Conservation (phyloP, 2,888 invertebrate genomes). For the Aporophyla lueneburgensis region DNA sequence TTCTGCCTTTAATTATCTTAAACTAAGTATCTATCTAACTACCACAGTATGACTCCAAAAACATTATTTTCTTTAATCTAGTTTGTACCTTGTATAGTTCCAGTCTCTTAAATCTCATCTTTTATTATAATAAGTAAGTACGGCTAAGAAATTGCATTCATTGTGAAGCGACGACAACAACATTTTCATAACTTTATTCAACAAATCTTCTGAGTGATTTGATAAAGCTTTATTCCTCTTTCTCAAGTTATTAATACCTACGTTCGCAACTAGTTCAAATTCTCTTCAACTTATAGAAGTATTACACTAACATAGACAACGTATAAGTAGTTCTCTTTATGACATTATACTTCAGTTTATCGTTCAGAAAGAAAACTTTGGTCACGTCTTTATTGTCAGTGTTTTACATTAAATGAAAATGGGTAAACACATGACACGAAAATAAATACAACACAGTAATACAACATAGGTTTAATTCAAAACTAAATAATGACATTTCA, state of each 20-base stretch:
- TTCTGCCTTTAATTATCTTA: neutral
- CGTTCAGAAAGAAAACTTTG: neutral
- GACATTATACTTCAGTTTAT: neutral
- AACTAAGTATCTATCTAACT: neutral
- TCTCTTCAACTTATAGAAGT: neutral
- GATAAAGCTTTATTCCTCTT: neutral
- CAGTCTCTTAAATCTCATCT: neutral
- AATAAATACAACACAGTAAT: too few species aligned
- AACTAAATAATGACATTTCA: too few species aligned
- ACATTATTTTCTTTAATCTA: neutral
- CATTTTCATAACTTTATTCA: neutral
- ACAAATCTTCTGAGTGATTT: slow-evolving; percentile 6
- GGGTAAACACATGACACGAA: neutral
- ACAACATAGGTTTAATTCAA: too few species aligned
- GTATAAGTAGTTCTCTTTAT: neutral
- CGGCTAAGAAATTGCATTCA: neutral
- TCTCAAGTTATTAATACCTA: slow-evolving; percentile 9
- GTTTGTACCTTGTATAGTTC: neutral
- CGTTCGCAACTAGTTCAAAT: neutral
- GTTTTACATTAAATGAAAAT: neutral
- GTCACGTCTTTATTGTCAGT: neutral
- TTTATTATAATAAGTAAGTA: neutral
- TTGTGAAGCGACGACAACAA: neutral
- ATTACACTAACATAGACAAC: neutral
- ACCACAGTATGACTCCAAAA: too few species aligned